These are phyloP conservation scores for Leptestheria dahalacensis DNA, from an alignment of 1,140 invertebrate species.

Conservation along the genomic window DNA sequence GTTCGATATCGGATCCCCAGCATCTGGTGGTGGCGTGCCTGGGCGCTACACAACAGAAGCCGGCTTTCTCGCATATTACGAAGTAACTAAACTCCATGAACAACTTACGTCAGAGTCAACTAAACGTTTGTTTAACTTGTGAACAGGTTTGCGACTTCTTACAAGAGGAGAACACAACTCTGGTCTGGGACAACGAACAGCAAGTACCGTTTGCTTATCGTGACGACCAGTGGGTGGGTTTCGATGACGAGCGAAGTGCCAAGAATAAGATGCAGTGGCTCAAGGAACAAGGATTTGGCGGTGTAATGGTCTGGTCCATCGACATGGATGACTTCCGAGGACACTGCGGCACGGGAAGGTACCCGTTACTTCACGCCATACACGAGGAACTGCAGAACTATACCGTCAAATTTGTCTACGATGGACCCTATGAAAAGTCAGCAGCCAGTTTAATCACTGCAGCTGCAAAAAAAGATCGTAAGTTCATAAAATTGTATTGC, in stretches of 20 bases:
- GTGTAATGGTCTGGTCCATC: slow-evolving; percentile 93
- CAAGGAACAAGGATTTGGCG: slow-evolving; percentile 82
- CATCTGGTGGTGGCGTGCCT: slow-evolving; percentile 61
- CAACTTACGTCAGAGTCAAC: not conserved
- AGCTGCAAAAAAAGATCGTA: slow-evolving; percentile 73
- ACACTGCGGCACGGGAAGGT: slow-evolving; percentile 71
- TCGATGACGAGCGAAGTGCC: slow-evolving; percentile 83
- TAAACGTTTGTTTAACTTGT: slow-evolving; percentile 21
- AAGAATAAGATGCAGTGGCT: slow-evolving; percentile 89
- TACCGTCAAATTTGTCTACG: slow-evolving; percentile 66
- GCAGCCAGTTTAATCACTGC: slow-evolving; percentile 31
- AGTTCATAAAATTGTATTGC: too few species aligned
- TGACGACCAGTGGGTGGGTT: slow-evolving; percentile 86
- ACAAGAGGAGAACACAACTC: slow-evolving; percentile 72
- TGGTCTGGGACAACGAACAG: slow-evolving; percentile 92
- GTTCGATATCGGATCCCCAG: slow-evolving; percentile 83
- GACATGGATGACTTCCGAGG: slow-evolving; percentile 92
- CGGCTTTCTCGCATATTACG: slow-evolving; percentile 86
- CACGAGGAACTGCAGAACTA: slow-evolving; percentile 65
- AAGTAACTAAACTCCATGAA: slow-evolving; percentile 36
- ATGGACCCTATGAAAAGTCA: slow-evolving; percentile 65
- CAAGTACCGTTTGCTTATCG: slow-evolving; percentile 86
- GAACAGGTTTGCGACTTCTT: slow-evolving; percentile 78
- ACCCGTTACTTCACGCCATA: slow-evolving; percentile 75
- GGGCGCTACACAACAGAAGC: slow-evolving; percentile 75